Evolutionary conservation across 2,888 invertebrate genomes (phyloP).

Genomic region (Arenicola marina): DNA sequence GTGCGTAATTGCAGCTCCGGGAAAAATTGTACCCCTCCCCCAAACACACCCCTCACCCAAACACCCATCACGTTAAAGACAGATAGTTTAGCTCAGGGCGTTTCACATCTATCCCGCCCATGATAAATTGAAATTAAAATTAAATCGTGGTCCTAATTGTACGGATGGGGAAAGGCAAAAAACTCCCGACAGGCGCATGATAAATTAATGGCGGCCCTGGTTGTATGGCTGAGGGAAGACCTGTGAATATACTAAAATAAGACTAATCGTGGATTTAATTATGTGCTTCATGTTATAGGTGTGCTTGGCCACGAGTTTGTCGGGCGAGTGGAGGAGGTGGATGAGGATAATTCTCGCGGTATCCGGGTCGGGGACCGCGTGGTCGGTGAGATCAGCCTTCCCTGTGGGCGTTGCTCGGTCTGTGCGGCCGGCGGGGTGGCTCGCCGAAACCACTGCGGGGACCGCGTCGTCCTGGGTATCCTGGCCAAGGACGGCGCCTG

Average conservation of each 20-base stretch:
- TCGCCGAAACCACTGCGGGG: slow-evolving; percentile 28
- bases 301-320: slow-evolving; percentile 33
- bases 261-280: too few species aligned
- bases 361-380: slow-evolving; percentile 21
- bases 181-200: too few species aligned
- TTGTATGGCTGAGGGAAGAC: too few species aligned
- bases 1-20: too few species aligned
- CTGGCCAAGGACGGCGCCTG: slow-evolving; percentile 25
- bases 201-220: too few species aligned
- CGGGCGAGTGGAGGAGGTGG: slow-evolving; percentile 23
- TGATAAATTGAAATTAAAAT: background rate
- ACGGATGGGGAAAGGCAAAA: too few species aligned
- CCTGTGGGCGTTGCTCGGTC: slow-evolving; percentile 14
- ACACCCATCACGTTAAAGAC: too few species aligned
- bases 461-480: slow-evolving; percentile 29
- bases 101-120: background rate
- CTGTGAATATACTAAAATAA: too few species aligned
- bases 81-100: too few species aligned
- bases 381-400: slow-evolving; percentile 31
- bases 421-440: slow-evolving; percentile 3
- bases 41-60: too few species aligned
- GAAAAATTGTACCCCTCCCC: too few species aligned
- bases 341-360: background rate
- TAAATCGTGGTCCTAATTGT: background rate
- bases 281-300: slow-evolving; percentile 8